These are phyloP conservation scores for Druon quercuslanigerum DNA, from an alignment of 1,140 invertebrate genomes.

Conservation along the genomic window DNA sequence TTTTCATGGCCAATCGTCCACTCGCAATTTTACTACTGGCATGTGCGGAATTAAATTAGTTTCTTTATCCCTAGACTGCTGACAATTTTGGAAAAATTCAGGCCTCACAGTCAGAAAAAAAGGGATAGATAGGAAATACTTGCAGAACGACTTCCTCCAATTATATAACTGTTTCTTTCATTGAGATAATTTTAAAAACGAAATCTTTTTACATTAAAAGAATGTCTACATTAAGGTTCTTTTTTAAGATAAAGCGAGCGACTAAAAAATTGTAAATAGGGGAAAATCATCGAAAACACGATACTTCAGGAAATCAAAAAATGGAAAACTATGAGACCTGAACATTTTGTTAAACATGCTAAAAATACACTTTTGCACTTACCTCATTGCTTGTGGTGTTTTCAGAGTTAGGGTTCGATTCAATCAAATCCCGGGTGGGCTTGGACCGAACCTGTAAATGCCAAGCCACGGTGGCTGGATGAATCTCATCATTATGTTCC, in stretches of 20 bases:
- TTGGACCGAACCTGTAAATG: conserved; percentile 56
- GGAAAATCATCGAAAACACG: too few species aligned
- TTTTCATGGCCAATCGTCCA: conserved; percentile 23
- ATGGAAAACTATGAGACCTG: not conserved
- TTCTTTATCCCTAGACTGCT: not conserved
- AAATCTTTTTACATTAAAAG: too few species aligned
- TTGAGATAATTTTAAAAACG: too few species aligned
- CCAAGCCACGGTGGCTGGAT: conserved; percentile 28
- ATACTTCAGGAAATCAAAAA: too few species aligned
- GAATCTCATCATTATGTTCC: conserved; percentile 22
- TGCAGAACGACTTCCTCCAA: too few species aligned
- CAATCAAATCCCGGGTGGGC: conserved; percentile 55
- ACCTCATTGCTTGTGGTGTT: conserved; percentile 61
- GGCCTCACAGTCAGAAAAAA: too few species aligned
- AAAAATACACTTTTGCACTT: conserved; percentile 34
- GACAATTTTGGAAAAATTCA: not conserved
- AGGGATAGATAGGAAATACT: too few species aligned
- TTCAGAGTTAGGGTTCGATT: conserved; percentile 38
- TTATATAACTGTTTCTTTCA: too few species aligned
- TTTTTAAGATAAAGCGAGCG: too few species aligned
- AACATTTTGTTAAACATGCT: not conserved
- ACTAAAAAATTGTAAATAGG: too few species aligned
- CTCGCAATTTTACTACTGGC: not conserved
- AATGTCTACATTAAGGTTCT: too few species aligned
- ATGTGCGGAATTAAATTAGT: not conserved